Percentiles rank a stretch among this genome's conserved stretches.
phyloP scores from a whole-genome alignment of 2,797 vertebrate species.

The Acanthurus leucopareius region DNA sequence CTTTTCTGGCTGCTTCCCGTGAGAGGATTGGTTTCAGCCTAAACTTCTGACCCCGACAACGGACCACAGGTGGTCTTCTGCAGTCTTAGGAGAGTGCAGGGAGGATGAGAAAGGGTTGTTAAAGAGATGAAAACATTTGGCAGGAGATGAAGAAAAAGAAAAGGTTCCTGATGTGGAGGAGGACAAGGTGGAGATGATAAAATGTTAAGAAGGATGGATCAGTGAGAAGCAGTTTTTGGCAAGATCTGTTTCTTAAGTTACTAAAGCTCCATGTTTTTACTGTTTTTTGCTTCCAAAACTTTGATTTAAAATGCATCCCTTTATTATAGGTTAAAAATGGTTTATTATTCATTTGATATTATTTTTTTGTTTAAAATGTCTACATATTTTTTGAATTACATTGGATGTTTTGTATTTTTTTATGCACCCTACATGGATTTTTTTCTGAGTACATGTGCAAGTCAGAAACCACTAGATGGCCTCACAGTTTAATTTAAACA shows the following conservation, averaged over 20 bases:
- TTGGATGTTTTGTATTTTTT: background rate
- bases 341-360: background rate
- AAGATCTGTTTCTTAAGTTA: background rate
- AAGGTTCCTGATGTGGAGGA: background rate
- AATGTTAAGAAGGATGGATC: background rate
- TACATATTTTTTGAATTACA: background rate
- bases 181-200: background rate
- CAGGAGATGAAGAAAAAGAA: background rate
- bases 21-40: slow-evolving; percentile 68
- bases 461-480: slow-evolving; percentile 70
- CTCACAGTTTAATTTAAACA: slow-evolving; percentile 6
- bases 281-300: no score
- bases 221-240: background rate
- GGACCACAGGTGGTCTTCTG: slow-evolving; percentile 52
- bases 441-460: background rate
- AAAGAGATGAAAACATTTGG: background rate
- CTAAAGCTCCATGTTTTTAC: background rate
- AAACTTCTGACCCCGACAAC: slow-evolving; percentile 70
- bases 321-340: background rate
- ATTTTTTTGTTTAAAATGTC: background rate
- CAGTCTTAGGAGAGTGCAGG: slow-evolving; percentile 1
- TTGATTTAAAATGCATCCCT: background rate
- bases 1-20: slow-evolving; percentile 54
- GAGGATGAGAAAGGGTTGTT: background rate
- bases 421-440: background rate